A percentile compares a stretch with the other conserved stretches of the same genome.
phyloP scores from a whole-genome alignment of 1,140 invertebrate species.

The Caerostris darwini region DNA sequence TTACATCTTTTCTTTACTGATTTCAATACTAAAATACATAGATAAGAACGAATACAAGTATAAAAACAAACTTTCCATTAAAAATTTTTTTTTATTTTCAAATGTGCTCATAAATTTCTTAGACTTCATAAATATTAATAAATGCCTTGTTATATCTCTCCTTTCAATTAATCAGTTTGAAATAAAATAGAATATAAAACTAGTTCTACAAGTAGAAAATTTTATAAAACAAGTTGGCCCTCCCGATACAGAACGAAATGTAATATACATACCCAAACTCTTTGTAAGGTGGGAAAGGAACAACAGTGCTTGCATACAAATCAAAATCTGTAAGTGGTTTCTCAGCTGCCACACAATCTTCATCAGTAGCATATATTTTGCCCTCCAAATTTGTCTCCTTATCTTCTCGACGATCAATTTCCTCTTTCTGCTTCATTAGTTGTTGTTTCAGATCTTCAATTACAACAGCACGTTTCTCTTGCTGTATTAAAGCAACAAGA shows the following conservation, averaged over 20 bases:
- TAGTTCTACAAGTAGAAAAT: too few relatives aligned
- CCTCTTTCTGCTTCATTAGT: slow-evolving; percentile 85
- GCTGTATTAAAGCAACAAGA: slow-evolving; percentile 90
- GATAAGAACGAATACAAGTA: too few relatives aligned
- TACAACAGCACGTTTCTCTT: slow-evolving; percentile 87
- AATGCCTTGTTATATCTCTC: too few relatives aligned
- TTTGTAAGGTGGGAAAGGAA: slow-evolving; percentile 83
- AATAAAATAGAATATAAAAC: too few relatives aligned
- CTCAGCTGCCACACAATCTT: slow-evolving; percentile 87
- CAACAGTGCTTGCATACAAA: slow-evolving; percentile 86
- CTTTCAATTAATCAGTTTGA: too few relatives aligned
- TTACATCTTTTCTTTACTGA: too few relatives aligned
- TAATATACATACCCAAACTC: slow-evolving; percentile 80
- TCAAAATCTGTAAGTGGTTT: slow-evolving; percentile 86
- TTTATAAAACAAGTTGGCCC: too few relatives aligned
- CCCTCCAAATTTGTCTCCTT: slow-evolving; percentile 85
- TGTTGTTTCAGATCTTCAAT: slow-evolving; percentile 87
- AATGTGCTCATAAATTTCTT: too few relatives aligned
- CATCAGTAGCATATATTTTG: slow-evolving; percentile 86
- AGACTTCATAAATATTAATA: too few relatives aligned
- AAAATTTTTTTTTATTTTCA: too few relatives aligned
- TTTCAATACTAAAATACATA: too few relatives aligned
- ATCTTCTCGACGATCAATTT: slow-evolving; percentile 84
- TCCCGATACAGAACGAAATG: not conserved
- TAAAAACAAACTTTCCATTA: too few relatives aligned